Conservation (phyloP, 2,797 vertebrate genomes). For the Gadopsis bispinosus region DNA sequence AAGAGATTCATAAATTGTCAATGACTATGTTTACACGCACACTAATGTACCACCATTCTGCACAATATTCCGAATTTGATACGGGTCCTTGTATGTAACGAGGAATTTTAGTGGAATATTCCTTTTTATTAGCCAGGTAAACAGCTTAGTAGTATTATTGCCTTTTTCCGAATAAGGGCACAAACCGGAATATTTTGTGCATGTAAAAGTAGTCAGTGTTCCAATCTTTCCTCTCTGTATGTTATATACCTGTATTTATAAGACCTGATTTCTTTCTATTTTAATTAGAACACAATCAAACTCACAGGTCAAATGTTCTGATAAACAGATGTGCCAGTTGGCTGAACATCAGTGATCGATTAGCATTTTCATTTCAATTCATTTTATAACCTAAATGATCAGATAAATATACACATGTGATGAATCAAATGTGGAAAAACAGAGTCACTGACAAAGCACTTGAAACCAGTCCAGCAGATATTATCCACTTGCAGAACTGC, state of each 20-base stretch:
- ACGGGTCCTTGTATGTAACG: no score
- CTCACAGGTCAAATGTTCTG: not conserved
- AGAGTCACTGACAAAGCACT: not conserved
- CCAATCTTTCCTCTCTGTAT: not conserved
- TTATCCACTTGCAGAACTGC: not conserved
- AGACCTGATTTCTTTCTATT: constrained; percentile 1
- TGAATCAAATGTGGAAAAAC: not conserved
- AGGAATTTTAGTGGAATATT: no score
- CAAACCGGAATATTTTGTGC: no score
- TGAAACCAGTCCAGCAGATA: not conserved
- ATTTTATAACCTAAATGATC: not conserved
- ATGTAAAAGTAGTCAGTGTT: not conserved
- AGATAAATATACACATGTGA: not conserved
- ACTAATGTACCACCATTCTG: no score
- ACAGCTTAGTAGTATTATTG: no score
- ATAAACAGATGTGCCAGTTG: not conserved
- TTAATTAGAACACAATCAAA: not conserved
- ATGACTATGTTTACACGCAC: not conserved
- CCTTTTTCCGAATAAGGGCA: no score
- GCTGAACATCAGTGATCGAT: not conserved
- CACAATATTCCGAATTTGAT: no score
- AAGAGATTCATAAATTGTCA: not conserved
- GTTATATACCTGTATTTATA: not conserved
- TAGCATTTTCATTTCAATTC: not conserved
- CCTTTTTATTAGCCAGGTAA: no score